A percentile compares a stretch with the other conserved stretches of the same genome.
These are phyloP conservation scores for Sebastes cheni DNA, from an alignment of 2,797 vertebrate species.

Conservation along the genomic window DNA sequence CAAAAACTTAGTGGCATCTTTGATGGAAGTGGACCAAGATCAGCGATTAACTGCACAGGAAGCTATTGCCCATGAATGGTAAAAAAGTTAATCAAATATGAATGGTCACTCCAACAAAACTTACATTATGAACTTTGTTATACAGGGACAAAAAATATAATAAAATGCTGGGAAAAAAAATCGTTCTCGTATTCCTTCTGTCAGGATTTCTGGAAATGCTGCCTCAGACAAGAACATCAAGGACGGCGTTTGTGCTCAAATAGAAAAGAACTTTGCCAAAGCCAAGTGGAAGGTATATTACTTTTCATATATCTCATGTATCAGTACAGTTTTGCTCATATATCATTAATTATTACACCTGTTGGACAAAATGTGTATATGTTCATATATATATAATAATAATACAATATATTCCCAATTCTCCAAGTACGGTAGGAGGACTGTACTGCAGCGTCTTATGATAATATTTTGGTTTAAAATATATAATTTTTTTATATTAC, in stretches of 20 bases:
- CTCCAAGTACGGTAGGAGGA: background rate
- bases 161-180: rapidly evolving
- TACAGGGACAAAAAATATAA: background rate
- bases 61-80: slow-evolving; percentile 98
- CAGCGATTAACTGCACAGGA: slow-evolving; percentile 95
- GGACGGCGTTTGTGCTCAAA: slow-evolving; percentile 96
- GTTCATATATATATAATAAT: too few species aligned
- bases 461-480: background rate
- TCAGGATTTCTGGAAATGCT: slow-evolving; percentile 97
- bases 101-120: background rate
- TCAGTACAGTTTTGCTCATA: background rate
- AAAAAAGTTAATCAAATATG: slow-evolving; percentile 35
- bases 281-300: slow-evolving; percentile 96
- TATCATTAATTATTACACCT: background rate
- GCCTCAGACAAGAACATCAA: slow-evolving; percentile 99
- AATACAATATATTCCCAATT: background rate
- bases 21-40: slow-evolving; percentile 98
- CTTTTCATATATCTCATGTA: background rate
- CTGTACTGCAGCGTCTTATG: background rate
- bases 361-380: background rate
- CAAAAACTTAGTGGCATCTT: slow-evolving; percentile 88
- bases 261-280: slow-evolving; percentile 98
- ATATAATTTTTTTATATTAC: background rate
- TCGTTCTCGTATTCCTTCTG: background rate
- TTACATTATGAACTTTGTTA: background rate